Conservation (phyloP, 2,888 invertebrate genomes). For the Parapristionchus giblindavisi region DNA sequence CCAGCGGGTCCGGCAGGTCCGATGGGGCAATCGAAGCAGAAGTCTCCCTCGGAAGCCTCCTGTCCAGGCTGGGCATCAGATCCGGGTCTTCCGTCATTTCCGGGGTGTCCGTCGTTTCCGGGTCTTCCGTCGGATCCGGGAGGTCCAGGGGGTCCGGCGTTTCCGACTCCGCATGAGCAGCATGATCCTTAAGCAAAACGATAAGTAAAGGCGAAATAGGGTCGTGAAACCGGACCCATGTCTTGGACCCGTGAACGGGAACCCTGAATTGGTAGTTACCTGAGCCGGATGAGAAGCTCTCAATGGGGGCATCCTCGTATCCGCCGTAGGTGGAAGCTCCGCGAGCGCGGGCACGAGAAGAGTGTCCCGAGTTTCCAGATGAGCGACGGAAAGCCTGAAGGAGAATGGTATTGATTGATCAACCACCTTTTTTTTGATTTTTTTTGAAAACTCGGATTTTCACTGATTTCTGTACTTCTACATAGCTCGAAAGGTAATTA, state of each 20-base stretch:
- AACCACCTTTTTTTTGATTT: no score
- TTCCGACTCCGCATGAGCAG: slow-evolving; percentile 38
- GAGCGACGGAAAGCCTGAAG: slow-evolving; percentile 28
- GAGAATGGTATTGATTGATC: no score
- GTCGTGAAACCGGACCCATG: neutral
- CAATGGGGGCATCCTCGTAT: slow-evolving; percentile 28
- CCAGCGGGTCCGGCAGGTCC: slow-evolving; percentile 43
- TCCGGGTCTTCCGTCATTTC: slow-evolving; percentile 35
- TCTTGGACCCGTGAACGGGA: no score
- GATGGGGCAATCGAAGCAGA: slow-evolving; percentile 41
- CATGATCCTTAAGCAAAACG: slow-evolving; percentile 28
- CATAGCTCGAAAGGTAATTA: neutral
- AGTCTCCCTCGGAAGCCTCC: slow-evolving; percentile 34
- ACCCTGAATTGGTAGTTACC: no score
- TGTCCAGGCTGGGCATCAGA: slow-evolving; percentile 29
- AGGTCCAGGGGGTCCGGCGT: slow-evolving; percentile 40
- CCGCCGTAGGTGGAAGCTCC: slow-evolving; percentile 30
- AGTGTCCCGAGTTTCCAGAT: slow-evolving; percentile 4
- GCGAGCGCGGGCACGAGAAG: slow-evolving; percentile 3
- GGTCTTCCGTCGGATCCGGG: slow-evolving; percentile 35
- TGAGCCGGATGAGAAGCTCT: slow-evolving; percentile 9
- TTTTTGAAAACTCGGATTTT: no score
- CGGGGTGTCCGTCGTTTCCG: slow-evolving; percentile 36
- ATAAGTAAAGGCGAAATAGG: neutral
- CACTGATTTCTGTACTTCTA: no score